Base-by-base conservation (phyloP, 2,113 vertebrate species). In the Cairina moschata region DNA sequence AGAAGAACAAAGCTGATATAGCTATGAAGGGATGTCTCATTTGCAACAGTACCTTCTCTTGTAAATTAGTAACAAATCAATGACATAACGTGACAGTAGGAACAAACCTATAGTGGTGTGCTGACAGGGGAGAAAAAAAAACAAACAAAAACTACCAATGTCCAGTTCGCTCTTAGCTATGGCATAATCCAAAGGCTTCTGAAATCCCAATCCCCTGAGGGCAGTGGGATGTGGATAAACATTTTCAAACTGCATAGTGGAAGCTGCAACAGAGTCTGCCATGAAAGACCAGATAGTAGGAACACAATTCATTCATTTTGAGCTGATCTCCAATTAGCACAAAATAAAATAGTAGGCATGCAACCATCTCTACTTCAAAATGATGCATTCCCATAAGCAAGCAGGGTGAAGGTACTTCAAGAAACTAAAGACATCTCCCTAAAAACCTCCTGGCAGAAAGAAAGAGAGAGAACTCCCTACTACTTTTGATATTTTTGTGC, bases 281-380 rank as follows among this genome's bases (percentile, higher is more conserved):
- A 29, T 17, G 62, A 58, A 0, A 1, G 81, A 65, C 38, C 8
- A 11, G 4, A 38, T 13, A 50, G 48, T 50, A 96, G 16, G 13
- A 79, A 29, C 48, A 75, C 29, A 71, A 76, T 83, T 89, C 21
- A 62, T 76, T 71, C 77, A 90, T 38, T 79, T 94, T 86, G 42
- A 94, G 46, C 28, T 86, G 46, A 28, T 67, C 78, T 88, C 62
- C 92, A 94, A 93, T 91, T 90, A 91, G 54, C 28, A 77, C 46
- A 93, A 76, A 94, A 8, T 50, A 77, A 65, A 90, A 82, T 65
- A 91, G 21, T 66, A 86, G 28, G 28, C 50, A 92, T 25, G 65
- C 32, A 86, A 82, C 14, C 17, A 80, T 34, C 36, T 72, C 81
- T 75, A 44, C 52, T 72, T 69, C 67, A 92, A 91, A 72, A 80